Base-by-base conservation (phyloP, 1,140 invertebrate species). In the Drosophila cardini region DNA sequence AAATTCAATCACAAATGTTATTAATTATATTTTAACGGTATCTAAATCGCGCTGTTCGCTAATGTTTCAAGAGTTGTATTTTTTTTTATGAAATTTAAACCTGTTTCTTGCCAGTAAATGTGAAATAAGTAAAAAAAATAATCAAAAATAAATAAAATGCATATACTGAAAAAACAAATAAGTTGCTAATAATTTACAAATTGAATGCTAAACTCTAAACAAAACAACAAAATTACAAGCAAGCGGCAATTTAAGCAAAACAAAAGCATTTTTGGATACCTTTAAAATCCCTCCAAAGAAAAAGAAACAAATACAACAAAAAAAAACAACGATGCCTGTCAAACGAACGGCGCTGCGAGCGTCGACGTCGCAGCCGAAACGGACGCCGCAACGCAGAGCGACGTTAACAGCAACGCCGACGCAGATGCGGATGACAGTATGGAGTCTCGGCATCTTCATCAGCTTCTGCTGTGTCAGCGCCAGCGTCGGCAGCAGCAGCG, bases 11-110 rank as follows among this genome's bases (percentile, higher is more conserved):
- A 52, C 50, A 76, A 26, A 63, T 72, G 73, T 80, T 89, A 80
- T 89, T 89, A 87, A 87, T 89, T 80, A 76, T 53, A 73, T 89
- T 80, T 80, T 83, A 87, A 87, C 83, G 83, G 83, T 87, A 76
- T 69, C 53, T 38, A 34, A 63, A 83, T 63, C 68, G 40, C 48
- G 26, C 58, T 63, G 58, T 83, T 56, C 11, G 67, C 60, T 26
- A 78, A 68, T 60, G 58, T 52, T 26, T 67, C 9, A 71, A 72
- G 34, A 65, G 58, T 58, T 74, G 64, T 52, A 67, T 60, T 42
- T 50, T 57, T 15, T 26, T n/a, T 40, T 5, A 34, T 6, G 34
- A 52, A 16, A 62, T 67, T 56, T 40, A 71, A 52, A 58, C 58
- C 73, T 15, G 48, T 52, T 52, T 45, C 21, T 46, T 34, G n/a